These are phyloP conservation scores for Nezara viridula DNA, from an alignment of 2,888 invertebrate genomes.

Conservation along the genomic window DNA sequence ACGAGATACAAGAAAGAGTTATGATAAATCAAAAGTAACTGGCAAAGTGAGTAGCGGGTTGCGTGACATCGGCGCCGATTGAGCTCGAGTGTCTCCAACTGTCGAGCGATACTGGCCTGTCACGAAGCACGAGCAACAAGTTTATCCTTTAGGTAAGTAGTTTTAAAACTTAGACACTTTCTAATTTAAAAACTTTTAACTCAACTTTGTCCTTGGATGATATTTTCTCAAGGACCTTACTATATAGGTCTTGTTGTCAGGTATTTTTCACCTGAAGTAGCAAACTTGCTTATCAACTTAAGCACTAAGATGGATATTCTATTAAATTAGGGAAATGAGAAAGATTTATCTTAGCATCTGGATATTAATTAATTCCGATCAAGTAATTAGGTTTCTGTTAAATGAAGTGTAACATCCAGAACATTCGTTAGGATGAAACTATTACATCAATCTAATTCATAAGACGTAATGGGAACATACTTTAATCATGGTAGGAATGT, in stretches of 20 bases:
- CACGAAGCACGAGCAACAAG: conserved; percentile 27
- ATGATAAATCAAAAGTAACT: not conserved
- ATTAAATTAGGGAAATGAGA: no score
- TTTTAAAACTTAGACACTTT: not conserved
- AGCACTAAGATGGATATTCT: not conserved
- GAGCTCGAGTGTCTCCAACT: not conserved
- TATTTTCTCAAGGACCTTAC: not conserved
- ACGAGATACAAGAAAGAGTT: not conserved
- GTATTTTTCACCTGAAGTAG: not conserved
- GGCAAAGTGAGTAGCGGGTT: not conserved
- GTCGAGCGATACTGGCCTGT: not conserved
- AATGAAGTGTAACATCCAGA: no score
- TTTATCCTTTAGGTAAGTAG: not conserved
- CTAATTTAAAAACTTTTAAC: conserved; percentile 1
- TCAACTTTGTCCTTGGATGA: not conserved
- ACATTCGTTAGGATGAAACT: no score
- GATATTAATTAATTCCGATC: no score
- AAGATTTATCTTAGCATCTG: no score
- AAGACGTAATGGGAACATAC: no score
- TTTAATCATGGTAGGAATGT: no score
- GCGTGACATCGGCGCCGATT: conserved; percentile 8
- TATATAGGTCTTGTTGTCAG: not conserved
- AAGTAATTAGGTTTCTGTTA: no score
- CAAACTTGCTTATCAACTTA: not conserved
- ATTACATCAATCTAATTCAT: no score